phyloP scores from a whole-genome alignment of 2,113 vertebrate species.

The Cyanoderma ruficeps region DNA sequence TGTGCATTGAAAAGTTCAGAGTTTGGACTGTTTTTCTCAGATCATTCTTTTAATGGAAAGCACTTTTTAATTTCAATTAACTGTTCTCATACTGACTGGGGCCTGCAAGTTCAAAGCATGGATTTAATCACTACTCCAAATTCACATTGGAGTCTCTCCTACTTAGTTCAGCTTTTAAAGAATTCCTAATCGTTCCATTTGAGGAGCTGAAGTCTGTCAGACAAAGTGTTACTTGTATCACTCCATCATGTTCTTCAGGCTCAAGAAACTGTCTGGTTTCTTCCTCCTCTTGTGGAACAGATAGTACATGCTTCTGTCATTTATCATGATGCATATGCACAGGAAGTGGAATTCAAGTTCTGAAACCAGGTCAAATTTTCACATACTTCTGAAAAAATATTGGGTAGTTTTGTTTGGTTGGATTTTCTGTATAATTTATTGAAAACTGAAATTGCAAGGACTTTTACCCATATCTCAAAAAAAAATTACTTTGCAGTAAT shows the following conservation, averaged over 20 bases:
- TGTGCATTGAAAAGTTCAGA: not conserved
- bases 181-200: not conserved
- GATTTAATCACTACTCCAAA: not conserved
- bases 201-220: not conserved
- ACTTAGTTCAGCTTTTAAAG: not conserved
- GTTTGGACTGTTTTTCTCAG: not conserved
- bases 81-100: not conserved
- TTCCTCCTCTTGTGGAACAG: not conserved
- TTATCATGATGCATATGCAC: not conserved
- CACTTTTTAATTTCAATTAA: not conserved
- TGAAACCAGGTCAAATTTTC: not conserved
- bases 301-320: not conserved
- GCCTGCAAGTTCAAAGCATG: not conserved
- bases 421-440: not conserved
- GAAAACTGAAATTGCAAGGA: not conserved
- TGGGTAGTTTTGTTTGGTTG: not conserved
- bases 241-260: not conserved
- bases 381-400: not conserved
- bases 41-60: not conserved
- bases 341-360: not conserved
- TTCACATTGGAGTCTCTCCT: not conserved
- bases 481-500: not conserved
- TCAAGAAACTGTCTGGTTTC: not conserved
- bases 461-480: not conserved
- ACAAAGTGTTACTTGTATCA: not conserved